phyloP scores from a whole-genome alignment of 2,113 vertebrate species.

The Perccottus glenii region DNA sequence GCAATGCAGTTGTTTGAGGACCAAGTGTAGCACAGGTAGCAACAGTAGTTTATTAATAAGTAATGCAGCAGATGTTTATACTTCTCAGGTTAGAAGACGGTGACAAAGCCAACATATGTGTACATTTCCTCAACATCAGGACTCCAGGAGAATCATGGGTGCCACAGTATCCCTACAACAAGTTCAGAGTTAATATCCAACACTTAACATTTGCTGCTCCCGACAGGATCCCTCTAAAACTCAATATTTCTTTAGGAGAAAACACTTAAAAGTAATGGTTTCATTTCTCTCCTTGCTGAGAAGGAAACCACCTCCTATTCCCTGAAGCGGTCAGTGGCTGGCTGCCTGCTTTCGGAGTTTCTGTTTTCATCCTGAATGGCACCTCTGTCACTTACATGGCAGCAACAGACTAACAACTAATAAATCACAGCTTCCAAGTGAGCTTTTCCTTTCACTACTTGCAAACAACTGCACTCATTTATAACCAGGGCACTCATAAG shows the following conservation, averaged over 20 bases:
- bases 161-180: not conserved
- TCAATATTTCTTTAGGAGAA: conserved; percentile 1
- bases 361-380: conserved; percentile 65
- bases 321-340: conserved; percentile 51
- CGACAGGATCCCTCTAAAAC: not conserved
- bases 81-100: not conserved
- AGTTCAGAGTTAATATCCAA: not conserved
- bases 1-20: conserved; percentile 2
- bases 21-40: not conserved
- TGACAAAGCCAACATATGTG: not conserved
- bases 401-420: conserved; percentile 71
- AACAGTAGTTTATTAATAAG: conserved; percentile 1
- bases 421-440: conserved; percentile 77
- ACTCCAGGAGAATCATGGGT: not conserved
- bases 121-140: not conserved
- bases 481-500: conserved; percentile 57
- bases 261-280: conserved; percentile 24
- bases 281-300: conserved; percentile 22
- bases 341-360: conserved; percentile 48
- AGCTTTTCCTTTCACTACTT: conserved; percentile 73
- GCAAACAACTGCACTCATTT: conserved; percentile 74
- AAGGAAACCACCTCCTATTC: conserved; percentile 54
- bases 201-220: conserved; percentile 3
- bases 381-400: conserved; percentile 69
- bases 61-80: not conserved